These are phyloP conservation scores for Pandemis heparana DNA, from an alignment of 2,888 invertebrate genomes.

Conservation along the genomic window DNA sequence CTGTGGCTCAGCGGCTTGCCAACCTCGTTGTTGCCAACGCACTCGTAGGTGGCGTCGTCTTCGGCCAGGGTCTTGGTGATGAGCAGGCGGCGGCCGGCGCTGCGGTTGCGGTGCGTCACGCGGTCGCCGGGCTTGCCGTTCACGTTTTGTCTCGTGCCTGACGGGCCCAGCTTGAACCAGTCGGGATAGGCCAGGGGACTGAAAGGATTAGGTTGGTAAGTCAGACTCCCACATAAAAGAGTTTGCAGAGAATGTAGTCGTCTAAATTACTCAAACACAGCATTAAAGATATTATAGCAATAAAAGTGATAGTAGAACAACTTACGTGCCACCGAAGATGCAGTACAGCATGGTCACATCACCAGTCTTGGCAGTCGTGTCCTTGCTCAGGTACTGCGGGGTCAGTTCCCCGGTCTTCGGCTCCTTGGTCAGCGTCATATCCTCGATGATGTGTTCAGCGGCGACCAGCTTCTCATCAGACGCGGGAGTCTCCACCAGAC, in stretches of 20 bases:
- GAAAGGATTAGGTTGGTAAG: conserved; percentile 12
- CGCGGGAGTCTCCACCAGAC: conserved; percentile 65
- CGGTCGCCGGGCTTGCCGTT: conserved; percentile 63
- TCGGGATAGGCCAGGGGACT: conserved; percentile 70
- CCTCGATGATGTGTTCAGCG: conserved; percentile 66
- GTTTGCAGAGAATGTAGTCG: no score
- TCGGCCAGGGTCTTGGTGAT: conserved; percentile 64
- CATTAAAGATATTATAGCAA: no score
- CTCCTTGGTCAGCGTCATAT: conserved; percentile 54
- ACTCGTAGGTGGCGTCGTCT: conserved; percentile 70
- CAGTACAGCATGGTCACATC: conserved; percentile 69
- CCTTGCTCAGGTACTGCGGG: conserved; percentile 65
- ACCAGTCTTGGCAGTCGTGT: conserved; percentile 62
- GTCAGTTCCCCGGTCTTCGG: conserved; percentile 60
- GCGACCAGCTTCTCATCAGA: conserved; percentile 57
- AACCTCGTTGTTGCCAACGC: conserved; percentile 65
- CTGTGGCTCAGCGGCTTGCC: conserved; percentile 64
- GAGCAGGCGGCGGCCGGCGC: conserved; percentile 69
- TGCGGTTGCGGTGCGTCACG: conserved; percentile 72
- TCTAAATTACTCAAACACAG: no score
- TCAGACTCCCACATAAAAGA: no score
- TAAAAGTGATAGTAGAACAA: conserved; percentile 38
- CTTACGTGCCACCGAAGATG: conserved; percentile 77
- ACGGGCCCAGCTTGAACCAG: conserved; percentile 68
- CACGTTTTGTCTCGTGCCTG: conserved; percentile 49